These are phyloP conservation scores for Gambusia affinis DNA, from an alignment of 2,113 vertebrate species.

Conservation along the genomic window DNA sequence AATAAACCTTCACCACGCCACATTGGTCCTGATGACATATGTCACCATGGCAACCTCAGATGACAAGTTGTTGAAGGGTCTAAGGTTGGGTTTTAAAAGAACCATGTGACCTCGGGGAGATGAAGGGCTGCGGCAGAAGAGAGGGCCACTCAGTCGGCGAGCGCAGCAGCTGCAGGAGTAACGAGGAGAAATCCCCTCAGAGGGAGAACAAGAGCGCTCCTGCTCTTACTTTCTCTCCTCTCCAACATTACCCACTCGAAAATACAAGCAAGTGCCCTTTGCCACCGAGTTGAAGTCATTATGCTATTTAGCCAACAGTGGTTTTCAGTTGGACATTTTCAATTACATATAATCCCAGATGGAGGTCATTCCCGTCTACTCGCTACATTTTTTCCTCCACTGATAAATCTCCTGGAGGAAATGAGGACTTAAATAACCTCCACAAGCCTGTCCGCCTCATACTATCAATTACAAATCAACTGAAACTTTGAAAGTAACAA, in stretches of 20 bases:
- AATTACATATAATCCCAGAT: slow-evolving; percentile 20
- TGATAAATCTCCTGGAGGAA: not conserved
- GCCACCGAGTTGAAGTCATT: slow-evolving; percentile 50
- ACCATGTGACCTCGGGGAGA: slow-evolving; percentile 54
- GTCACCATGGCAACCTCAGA: slow-evolving; percentile 64
- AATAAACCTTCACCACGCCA: slow-evolving; percentile 54
- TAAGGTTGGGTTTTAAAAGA: slow-evolving; percentile 50
- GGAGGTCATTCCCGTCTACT: not conserved
- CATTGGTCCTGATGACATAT: slow-evolving; percentile 51
- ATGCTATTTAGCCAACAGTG: slow-evolving; percentile 47
- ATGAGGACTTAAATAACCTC: slow-evolving; percentile 1
- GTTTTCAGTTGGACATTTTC: slow-evolving; percentile 50
- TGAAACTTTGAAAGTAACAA: not conserved
- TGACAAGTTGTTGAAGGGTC: slow-evolving; percentile 59
- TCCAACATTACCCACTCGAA: slow-evolving; percentile 40
- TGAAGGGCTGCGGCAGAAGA: slow-evolving; percentile 7
- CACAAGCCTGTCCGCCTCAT: not conserved
- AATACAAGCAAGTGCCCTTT: slow-evolving; percentile 62
- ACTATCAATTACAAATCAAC: not conserved
- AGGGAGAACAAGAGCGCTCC: not conserved
- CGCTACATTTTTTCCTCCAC: not conserved
- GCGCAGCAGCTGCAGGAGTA: slow-evolving; percentile 45
- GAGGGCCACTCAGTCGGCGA: slow-evolving; percentile 14
- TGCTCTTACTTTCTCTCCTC: slow-evolving; percentile 24
- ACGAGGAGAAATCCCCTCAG: slow-evolving; percentile 57